These are phyloP conservation scores for Urocynchramus pylzowi DNA, from an alignment of 2,113 vertebrate genomes.

Conservation along the genomic window DNA sequence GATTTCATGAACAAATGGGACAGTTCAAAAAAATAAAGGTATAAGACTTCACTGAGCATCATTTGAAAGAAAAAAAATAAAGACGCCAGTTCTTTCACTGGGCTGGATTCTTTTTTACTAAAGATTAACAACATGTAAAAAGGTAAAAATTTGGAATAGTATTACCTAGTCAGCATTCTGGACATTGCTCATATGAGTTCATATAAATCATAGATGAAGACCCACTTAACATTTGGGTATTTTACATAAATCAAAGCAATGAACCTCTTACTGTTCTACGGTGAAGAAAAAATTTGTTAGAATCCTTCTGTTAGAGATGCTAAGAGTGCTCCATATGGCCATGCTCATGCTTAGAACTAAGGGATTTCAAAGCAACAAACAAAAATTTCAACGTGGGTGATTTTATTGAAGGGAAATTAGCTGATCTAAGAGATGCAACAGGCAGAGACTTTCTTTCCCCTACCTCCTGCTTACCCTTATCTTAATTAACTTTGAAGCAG, in stretches of 20 bases:
- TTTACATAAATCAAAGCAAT: background rate
- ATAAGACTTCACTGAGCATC: background rate
- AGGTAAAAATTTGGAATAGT: background rate
- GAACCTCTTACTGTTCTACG: background rate
- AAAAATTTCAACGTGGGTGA: slow-evolving; percentile 15
- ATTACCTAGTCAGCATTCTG: background rate
- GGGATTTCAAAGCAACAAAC: background rate
- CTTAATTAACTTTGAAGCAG: slow-evolving; percentile 68
- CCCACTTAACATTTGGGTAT: background rate
- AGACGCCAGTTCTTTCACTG: background rate
- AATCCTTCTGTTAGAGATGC: background rate
- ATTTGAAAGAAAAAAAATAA: background rate
- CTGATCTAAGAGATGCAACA: slow-evolving; percentile 49
- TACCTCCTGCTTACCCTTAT: slow-evolving; percentile 47
- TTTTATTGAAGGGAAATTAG: slow-evolving; percentile 47
- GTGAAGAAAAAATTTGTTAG: background rate
- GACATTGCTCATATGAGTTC: background rate
- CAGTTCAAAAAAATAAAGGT: background rate
- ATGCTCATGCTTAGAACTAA: background rate
- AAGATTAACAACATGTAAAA: background rate
- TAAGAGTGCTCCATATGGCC: background rate
- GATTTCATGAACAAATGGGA: background rate
- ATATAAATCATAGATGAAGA: background rate
- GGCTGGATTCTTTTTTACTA: background rate
- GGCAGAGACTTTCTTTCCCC: slow-evolving; percentile 21